Conservation (phyloP, 2,888 invertebrate species). For the Seira ritae region DNA sequence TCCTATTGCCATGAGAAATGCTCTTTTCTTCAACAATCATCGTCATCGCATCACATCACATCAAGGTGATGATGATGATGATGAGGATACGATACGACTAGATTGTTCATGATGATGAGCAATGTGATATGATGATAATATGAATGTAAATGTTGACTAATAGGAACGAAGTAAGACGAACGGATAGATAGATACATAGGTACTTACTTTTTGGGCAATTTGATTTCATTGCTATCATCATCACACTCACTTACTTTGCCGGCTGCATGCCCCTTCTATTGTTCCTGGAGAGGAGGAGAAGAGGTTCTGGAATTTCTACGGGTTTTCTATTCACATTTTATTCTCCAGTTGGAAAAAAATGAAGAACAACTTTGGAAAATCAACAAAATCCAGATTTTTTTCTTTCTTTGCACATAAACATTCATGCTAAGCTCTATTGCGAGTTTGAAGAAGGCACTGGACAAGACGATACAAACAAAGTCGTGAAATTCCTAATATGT, state of each 20-base stretch:
- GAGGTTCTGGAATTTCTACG: not conserved
- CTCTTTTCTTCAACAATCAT: conserved; percentile 2
- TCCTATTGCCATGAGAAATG: not conserved
- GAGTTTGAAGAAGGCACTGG: no score
- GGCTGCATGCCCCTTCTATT: not conserved
- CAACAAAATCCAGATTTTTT: no score
- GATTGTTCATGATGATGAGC: conserved; percentile 36
- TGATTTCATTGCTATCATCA: conserved; percentile 3
- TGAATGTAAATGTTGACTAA: conserved; percentile 49
- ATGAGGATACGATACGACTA: not conserved
- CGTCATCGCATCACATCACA: not conserved
- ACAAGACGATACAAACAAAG: no score
- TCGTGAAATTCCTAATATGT: no score
- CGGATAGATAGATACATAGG: not conserved
- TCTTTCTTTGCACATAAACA: no score
- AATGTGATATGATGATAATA: conserved; percentile 53
- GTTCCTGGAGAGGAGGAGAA: no score
- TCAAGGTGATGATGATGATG: conserved; percentile 18
- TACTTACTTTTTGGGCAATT: not conserved
- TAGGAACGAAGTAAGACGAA: not conserved
- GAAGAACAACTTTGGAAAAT: not conserved
- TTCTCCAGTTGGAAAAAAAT: not conserved
- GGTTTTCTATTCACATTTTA: not conserved
- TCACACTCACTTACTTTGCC: not conserved
- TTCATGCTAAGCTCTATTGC: no score